A percentile compares a stretch with the other conserved stretches of the same genome.
These are phyloP conservation scores for Meteorus colon DNA, from an alignment of 2,888 invertebrate species.

Conservation along the genomic window DNA sequence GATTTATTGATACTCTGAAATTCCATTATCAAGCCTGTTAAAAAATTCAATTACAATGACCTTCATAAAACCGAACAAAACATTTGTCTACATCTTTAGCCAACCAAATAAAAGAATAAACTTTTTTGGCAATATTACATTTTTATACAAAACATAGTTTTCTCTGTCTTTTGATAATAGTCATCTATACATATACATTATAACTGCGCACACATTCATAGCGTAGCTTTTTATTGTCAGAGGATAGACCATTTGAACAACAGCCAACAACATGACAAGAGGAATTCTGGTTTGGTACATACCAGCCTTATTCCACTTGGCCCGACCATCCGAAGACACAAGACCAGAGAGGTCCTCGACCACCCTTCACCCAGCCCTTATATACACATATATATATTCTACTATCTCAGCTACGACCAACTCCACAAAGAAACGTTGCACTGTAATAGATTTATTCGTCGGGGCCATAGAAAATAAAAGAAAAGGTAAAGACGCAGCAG, in stretches of 20 bases:
- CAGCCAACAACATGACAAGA: constrained; percentile 70
- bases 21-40: too few relatives aligned
- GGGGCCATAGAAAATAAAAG: constrained; percentile 47
- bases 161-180: constrained; percentile 53
- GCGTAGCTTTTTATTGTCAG: constrained; percentile 69
- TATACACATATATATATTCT: constrained; percentile 17
- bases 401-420: constrained; percentile 41
- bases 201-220: neutral
- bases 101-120: too few relatives aligned
- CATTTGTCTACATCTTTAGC: too few relatives aligned
- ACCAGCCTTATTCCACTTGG: constrained; percentile 29
- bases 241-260: constrained; percentile 69
- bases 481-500: constrained; percentile 21
- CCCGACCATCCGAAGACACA: constrained; percentile 14
- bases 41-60: too few relatives aligned
- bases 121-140: too few relatives aligned
- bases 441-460: constrained; percentile 67
- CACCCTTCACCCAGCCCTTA: neutral
- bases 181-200: neutral
- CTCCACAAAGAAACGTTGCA: constrained; percentile 54
- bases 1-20: too few relatives aligned
- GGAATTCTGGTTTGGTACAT: constrained; percentile 45
- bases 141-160: constrained; percentile 46
- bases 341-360: constrained; percentile 9
- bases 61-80: too few relatives aligned